Evolutionary conservation across 2,888 invertebrate species (phyloP), one percentile per base, ranked within the genome.

Genomic region (Chalcosyrphus nemorum): DNA sequence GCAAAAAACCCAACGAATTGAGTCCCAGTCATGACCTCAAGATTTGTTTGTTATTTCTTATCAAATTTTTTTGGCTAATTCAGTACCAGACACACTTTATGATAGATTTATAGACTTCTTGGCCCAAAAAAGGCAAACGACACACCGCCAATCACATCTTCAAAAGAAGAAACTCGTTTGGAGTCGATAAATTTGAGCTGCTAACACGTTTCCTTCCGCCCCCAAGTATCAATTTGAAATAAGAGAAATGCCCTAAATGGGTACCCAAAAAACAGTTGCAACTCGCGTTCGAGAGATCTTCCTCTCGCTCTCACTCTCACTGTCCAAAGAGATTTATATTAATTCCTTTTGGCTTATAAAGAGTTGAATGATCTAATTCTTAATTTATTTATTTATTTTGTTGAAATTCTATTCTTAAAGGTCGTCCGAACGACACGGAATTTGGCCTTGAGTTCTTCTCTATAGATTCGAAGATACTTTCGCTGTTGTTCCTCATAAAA

Each of bases 351-450:
- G 29, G 29, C 50, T 27, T 47, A 13, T 50, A 50, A 61, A 61
- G 50, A 50, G 38, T 29, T 52, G 59, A 71, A 71, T 71, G 71
- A 71, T 71, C 71, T 71, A 71, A 71, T 71, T 59, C 71, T 15
- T 24, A 61, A 50, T 71, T 52, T 9, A 71, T 41, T 59, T 41
- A n/a, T n/a, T n/a, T n/a, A n/a, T n/a, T n/a, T n/a, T n/a, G n/a
- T 4, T n/a, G 21, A 47, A 68, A 68, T 56, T 56, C 24, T 24
- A 57, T 32, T 19, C 35, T 17, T 29, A 59, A 71, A 59, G 38
- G 50, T 59, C 50, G 57, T 50, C 35, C 50, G n/a, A 41, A 21
- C 13, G n/a, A n/a, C n/a, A n/a, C n/a, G 59, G 71, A 71, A 71
- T 71, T 47, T 38, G 27, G 27, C 71, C 57, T 71, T 59, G 57